phyloP scores from a whole-genome alignment of 2,797 vertebrate genomes.

The Cyprinodon diabolis region DNA sequence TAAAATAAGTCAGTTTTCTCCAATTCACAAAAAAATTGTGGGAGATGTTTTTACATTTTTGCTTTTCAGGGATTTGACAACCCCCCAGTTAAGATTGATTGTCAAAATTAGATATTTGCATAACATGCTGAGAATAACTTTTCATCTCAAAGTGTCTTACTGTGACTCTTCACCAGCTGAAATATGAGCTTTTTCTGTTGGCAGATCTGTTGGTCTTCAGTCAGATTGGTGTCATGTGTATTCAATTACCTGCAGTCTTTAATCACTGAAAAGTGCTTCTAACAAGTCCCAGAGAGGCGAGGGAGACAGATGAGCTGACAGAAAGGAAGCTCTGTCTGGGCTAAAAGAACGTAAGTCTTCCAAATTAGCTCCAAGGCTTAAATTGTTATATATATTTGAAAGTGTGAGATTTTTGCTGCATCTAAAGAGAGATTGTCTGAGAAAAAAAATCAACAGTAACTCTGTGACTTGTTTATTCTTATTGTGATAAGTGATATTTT shows the following conservation, averaged over 20 bases:
- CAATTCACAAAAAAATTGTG: too few species aligned
- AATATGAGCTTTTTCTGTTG: background rate
- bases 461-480: background rate
- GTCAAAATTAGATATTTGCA: background rate
- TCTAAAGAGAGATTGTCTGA: too few species aligned
- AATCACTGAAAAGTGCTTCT: conserved; percentile 59
- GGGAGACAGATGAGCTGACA: conserved; percentile 26
- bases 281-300: conserved; percentile 55
- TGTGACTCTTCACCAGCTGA: background rate
- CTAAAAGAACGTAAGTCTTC: background rate
- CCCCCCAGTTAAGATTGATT: background rate
- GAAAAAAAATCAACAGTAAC: background rate
- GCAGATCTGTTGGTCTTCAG: conserved; percentile 34
- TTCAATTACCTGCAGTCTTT: conserved; percentile 69
- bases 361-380: background rate
- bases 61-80: too few species aligned
- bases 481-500: background rate
- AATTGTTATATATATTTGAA: too few species aligned
- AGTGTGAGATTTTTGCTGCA: too few species aligned
- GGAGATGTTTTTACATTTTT: too few species aligned
- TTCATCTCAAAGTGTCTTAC: background rate
- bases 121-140: background rate
- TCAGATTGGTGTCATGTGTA: conserved; percentile 66
- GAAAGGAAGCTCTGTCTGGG: conserved; percentile 7
- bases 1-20: too few species aligned